phyloP scores from a whole-genome alignment of 2,113 vertebrate genomes.

The Crocuta crocuta region DNA sequence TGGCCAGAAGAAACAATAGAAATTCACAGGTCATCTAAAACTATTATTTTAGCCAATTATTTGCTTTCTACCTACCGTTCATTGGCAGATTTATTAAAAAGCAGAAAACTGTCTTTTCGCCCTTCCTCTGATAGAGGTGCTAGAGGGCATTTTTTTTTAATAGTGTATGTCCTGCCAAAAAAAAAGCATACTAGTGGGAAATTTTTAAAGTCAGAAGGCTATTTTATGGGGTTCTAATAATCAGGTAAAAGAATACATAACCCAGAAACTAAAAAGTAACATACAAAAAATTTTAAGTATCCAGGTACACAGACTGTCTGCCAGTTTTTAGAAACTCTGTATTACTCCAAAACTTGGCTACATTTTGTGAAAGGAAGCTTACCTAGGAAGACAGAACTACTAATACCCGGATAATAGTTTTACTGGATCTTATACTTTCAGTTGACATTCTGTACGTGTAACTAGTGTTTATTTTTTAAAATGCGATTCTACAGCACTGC shows the following conservation, averaged over 20 bases:
- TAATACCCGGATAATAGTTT: not conserved
- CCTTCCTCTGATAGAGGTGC: not conserved
- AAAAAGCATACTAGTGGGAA: not conserved
- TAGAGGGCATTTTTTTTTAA: not conserved
- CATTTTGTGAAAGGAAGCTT: not conserved
- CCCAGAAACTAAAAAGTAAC: conserved; percentile 48
- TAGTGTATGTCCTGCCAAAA: not conserved
- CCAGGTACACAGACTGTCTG: not conserved
- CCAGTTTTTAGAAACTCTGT: not conserved
- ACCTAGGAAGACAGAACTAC: conserved; percentile 8
- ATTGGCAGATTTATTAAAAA: not conserved
- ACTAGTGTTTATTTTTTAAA: conserved; percentile 6
- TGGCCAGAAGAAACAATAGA: not conserved
- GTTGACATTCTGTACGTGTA: not conserved
- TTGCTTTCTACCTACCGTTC: not conserved
- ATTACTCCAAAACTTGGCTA: conserved; percentile 38
- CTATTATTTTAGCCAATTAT: not conserved
- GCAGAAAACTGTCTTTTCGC: not conserved
- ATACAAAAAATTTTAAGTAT: not conserved
- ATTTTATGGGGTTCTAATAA: not conserved
- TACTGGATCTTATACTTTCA: conserved; percentile 15
- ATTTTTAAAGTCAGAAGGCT: not conserved
- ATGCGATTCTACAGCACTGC: not conserved
- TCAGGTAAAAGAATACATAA: not conserved
- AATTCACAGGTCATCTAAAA: not conserved